These are phyloP conservation scores for Parasteatoda lunata DNA, from an alignment of 2,888 invertebrate genomes.

Conservation along the genomic window DNA sequence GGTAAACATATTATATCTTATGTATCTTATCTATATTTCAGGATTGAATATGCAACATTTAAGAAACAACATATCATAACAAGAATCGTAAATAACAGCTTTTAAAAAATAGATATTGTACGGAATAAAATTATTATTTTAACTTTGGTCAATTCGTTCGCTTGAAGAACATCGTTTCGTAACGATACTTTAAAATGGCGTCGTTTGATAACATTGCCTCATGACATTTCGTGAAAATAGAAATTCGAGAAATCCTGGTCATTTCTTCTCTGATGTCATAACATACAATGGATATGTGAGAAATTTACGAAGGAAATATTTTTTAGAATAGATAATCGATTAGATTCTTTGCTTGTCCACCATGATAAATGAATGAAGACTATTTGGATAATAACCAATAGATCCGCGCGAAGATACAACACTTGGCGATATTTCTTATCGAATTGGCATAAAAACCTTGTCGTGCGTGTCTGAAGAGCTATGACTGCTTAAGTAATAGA, in stretches of 20 bases:
- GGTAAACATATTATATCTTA: no score
- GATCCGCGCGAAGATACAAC: constrained; percentile 19
- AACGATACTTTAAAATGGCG: no score
- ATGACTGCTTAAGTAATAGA: constrained; percentile 39
- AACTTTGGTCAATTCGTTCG: no score
- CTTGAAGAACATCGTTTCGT: no score
- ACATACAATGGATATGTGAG: constrained; percentile 11
- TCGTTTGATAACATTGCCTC: neutral
- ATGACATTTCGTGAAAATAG: neutral
- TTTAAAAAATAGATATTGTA: no score
- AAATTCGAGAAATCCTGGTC: neutral
- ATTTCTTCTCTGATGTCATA: neutral
- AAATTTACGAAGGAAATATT: constrained; percentile 36
- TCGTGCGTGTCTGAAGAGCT: constrained; percentile 21
- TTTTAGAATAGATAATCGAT: constrained; percentile 51
- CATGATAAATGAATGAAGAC: constrained; percentile 28
- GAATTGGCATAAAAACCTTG: constrained; percentile 1
- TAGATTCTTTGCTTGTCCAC: constrained; percentile 39
- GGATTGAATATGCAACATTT: no score
- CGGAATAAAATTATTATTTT: no score
- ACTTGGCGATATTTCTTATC: constrained; percentile 1
- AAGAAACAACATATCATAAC: no score
- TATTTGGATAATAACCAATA: constrained; percentile 50
- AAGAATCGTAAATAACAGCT: no score
- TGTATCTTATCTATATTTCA: no score